Conservation (phyloP, 2,113 vertebrate species). For the Orthonyx spaldingii region DNA sequence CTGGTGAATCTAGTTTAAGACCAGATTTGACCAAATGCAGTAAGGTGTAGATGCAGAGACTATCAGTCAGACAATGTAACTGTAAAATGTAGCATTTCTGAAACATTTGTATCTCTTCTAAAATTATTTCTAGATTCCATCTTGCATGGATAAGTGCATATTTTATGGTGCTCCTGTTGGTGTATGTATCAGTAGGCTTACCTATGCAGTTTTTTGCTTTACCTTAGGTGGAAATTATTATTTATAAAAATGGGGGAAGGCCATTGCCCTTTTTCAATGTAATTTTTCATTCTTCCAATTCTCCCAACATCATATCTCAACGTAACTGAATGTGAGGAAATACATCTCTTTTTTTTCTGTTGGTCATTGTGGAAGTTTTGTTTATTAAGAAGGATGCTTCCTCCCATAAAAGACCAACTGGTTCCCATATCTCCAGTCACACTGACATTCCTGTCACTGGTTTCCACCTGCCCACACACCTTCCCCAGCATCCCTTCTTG, state of each 20-base stretch:
- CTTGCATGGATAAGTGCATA: not conserved
- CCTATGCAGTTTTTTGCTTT: not conserved
- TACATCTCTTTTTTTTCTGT: not conserved
- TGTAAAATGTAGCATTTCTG: not conserved
- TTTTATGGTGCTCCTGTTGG: not conserved
- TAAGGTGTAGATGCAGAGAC: not conserved
- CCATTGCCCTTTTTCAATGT: not conserved
- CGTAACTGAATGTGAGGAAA: not conserved
- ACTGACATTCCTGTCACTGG: not conserved
- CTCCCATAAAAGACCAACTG: not conserved
- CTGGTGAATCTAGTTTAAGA: not conserved
- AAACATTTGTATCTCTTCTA: not conserved
- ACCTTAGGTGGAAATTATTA: not conserved
- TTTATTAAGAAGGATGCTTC: not conserved
- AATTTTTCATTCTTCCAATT: not conserved
- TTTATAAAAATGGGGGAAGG: not conserved
- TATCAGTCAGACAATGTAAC: not conserved
- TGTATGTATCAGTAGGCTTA: not conserved
- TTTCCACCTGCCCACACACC: not conserved
- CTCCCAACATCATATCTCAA: not conserved
- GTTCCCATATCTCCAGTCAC: not conserved
- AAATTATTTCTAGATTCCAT: not conserved
- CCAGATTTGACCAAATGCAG: not conserved
- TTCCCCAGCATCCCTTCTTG: not conserved
- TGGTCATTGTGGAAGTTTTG: not conserved